phyloP scores from a whole-genome alignment of 2,113 vertebrate species.

The Ondatra zibethicus region DNA sequence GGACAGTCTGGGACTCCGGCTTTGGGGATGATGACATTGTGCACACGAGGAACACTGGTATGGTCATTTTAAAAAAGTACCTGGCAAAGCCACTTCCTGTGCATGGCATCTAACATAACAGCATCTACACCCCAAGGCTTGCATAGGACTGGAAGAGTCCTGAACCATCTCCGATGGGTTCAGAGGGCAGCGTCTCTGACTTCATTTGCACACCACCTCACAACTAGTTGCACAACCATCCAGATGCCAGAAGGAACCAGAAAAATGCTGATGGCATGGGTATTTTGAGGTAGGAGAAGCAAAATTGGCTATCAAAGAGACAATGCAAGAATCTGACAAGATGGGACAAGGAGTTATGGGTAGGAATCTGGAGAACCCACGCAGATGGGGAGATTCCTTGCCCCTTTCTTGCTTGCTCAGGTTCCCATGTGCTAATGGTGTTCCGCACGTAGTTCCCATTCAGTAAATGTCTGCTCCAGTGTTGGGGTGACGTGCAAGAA shows the following conservation, averaged over 20 bases:
- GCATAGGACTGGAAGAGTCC: neutral
- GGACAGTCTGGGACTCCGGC: too few species aligned
- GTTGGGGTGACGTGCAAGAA: neutral
- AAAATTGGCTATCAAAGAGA: neutral
- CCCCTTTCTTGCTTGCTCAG: neutral
- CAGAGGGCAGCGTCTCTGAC: neutral
- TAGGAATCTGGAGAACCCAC: neutral
- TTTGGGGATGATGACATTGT: fast-evolving
- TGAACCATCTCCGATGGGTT: neutral
- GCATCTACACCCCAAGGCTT: fast-evolving
- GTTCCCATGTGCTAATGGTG: too few species aligned
- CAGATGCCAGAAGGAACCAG: too few species aligned
- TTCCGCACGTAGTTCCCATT: neutral
- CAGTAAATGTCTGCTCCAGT: neutral
- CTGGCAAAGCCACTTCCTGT: fast-evolving
- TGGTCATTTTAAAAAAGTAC: neutral
- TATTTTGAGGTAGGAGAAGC: neutral
- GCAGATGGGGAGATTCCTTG: fast-evolving
- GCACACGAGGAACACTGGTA: neutral
- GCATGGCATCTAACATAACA: neutral
- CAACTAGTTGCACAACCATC: neutral
- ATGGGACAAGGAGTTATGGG: neutral
- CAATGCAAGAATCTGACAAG: neutral
- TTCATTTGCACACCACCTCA: neutral
- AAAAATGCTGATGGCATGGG: neutral